Evolutionary conservation across 2,113 vertebrate species (phyloP).

Genomic region (Lepisosteus oculatus): DNA sequence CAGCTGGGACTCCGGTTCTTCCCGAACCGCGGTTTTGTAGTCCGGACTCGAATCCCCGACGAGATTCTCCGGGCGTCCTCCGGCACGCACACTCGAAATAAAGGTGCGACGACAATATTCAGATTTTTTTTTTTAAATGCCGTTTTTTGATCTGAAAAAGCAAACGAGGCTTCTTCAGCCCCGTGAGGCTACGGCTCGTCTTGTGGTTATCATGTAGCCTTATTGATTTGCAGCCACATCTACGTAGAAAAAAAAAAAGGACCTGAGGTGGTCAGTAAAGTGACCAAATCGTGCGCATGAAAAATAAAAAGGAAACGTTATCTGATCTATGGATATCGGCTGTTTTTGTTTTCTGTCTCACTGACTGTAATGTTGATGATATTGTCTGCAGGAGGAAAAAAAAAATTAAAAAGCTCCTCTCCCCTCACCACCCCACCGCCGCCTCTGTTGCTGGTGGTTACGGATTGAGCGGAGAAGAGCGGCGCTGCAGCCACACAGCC

Average conservation of each 20-base stretch:
- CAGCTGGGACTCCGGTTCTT: conserved; percentile 51
- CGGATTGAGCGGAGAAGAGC: conserved; percentile 55
- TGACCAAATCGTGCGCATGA: conserved; percentile 29
- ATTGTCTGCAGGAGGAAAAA: conserved; percentile 36
- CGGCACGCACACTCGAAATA: conserved; percentile 32
- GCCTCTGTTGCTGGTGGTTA: conserved; percentile 48
- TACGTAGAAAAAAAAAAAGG: neutral
- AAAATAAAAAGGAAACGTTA: conserved; percentile 2
- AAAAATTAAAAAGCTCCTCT: conserved; percentile 36
- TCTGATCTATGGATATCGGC: neutral
- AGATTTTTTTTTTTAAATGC: conserved; percentile 11
- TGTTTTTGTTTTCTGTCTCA: conserved; percentile 43
- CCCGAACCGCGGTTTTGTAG: conserved; percentile 52
- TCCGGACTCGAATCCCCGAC: conserved; percentile 51
- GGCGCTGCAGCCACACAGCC: conserved; percentile 36
- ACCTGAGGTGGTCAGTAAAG: conserved; percentile 22
- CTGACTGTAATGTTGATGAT: conserved; percentile 27
- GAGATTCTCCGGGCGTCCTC: conserved; percentile 42
- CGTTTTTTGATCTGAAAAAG: conserved; percentile 34
- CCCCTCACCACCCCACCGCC: conserved; percentile 37
- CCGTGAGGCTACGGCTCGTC: conserved; percentile 45
- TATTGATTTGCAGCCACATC: conserved; percentile 47
- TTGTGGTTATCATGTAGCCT: conserved; percentile 52
- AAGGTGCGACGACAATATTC: conserved; percentile 33
- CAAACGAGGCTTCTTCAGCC: conserved; percentile 43